phyloP scores from a whole-genome alignment of 2,888 invertebrate genomes.

The Ectropis crepuscularia region DNA sequence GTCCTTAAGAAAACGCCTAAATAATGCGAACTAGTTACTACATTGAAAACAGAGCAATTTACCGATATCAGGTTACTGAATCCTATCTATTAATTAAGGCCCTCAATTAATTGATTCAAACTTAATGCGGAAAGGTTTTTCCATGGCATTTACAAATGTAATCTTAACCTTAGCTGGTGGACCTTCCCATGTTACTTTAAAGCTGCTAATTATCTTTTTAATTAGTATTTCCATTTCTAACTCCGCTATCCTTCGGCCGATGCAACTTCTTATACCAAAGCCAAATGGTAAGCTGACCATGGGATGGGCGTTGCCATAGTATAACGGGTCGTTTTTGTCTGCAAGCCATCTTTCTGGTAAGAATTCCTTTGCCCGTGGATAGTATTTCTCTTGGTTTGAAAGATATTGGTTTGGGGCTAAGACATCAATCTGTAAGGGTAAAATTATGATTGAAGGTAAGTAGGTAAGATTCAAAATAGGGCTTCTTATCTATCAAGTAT shows the following conservation, averaged over 20 bases:
- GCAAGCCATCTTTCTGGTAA: conserved; percentile 89
- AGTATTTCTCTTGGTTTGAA: conserved; percentile 82
- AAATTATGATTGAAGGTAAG: neutral
- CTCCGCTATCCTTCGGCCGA: conserved; percentile 89
- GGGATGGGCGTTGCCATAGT: conserved; percentile 81
- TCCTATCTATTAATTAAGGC: no score
- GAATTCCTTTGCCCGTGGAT: conserved; percentile 82
- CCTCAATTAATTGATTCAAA: conserved; percentile 50
- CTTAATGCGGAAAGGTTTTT: conserved; percentile 63
- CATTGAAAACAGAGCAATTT: no score
- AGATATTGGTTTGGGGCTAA: conserved; percentile 90
- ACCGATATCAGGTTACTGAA: no score
- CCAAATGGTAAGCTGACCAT: conserved; percentile 88
- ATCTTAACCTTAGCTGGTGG: conserved; percentile 63
- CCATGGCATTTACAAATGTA: conserved; percentile 62
- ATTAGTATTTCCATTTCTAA: conserved; percentile 86
- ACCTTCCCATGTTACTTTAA: conserved; percentile 70
- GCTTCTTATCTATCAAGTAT: no score
- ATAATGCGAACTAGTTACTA: no score
- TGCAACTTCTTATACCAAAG: conserved; percentile 87
- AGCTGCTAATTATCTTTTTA: conserved; percentile 62
- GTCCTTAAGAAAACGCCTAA: no score
- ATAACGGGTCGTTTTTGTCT: conserved; percentile 72
- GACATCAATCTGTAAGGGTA: conserved; percentile 86
- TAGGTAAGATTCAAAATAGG: neutral